These are phyloP conservation scores for Andrena camellia DNA, from an alignment of 2,888 invertebrate species.

Conservation along the genomic window DNA sequence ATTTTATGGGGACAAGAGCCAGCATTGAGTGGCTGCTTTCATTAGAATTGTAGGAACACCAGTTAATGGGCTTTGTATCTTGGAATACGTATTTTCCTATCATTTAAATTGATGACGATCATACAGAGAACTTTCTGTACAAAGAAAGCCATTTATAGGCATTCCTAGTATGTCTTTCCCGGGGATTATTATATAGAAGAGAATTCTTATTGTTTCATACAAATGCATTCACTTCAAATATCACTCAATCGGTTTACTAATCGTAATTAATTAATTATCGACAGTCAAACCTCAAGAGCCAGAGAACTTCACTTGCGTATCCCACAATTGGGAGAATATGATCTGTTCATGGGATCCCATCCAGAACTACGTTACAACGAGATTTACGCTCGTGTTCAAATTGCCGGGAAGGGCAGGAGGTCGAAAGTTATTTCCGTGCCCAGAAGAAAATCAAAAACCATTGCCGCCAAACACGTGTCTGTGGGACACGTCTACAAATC, in stretches of 20 bases:
- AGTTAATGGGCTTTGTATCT: conserved; percentile 53
- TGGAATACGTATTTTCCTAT: conserved; percentile 56
- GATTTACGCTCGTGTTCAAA: conserved; percentile 86
- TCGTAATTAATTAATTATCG: conserved; percentile 27
- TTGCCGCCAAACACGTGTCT: conserved; percentile 82
- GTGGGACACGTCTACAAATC: conserved; percentile 86
- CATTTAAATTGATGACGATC: conserved; percentile 53
- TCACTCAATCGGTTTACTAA: not conserved
- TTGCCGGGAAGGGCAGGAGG: conserved; percentile 84
- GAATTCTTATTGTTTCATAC: not conserved
- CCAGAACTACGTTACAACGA: conserved; percentile 87
- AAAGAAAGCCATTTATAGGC: conserved; percentile 36
- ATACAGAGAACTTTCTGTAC: conserved; percentile 27
- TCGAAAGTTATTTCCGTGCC: conserved; percentile 76
- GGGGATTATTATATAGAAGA: conserved; percentile 11
- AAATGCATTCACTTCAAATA: not conserved
- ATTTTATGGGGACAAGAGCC: conserved; percentile 61
- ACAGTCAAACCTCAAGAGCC: conserved; percentile 88
- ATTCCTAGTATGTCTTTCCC: not conserved
- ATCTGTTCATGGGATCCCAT: conserved; percentile 91
- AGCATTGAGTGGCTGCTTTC: conserved; percentile 62
- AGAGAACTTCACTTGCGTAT: conserved; percentile 90
- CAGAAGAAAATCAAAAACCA: conserved; percentile 65
- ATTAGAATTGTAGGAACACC: conserved; percentile 47
- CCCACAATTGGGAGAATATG: conserved; percentile 90